Evolutionary conservation across 2,888 invertebrate species (phyloP).

Genomic region (Escarpia spicata): DNA sequence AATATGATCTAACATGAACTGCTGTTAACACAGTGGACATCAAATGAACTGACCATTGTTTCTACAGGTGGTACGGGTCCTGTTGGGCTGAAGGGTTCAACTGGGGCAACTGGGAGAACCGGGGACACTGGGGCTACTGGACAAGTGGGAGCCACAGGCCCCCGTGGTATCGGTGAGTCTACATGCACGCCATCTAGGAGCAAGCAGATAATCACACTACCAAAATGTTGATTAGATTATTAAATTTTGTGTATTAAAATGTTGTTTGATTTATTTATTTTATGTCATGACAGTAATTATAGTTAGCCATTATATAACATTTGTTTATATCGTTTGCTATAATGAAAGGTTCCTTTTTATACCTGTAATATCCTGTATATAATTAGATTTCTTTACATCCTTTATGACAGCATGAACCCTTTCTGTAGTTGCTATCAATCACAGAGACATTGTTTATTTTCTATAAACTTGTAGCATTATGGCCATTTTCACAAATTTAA

Average conservation of each 20-base stretch:
- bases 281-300: neutral
- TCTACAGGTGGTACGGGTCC: slow-evolving; percentile 14
- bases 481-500: too few species aligned
- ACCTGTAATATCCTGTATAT: neutral
- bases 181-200: neutral
- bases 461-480: too few species aligned
- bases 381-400: neutral
- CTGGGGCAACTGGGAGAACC: neutral
- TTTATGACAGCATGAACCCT: neutral
- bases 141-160: slow-evolving; percentile 18
- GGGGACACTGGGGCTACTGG: neutral
- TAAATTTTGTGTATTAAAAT: neutral
- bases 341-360: neutral
- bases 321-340: neutral
- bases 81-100: neutral
- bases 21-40: neutral
- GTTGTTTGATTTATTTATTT: neutral
- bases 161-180: neutral
- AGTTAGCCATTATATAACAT: neutral
- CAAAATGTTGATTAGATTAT: neutral
- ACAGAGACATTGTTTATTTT: too few species aligned
- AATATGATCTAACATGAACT: neutral
- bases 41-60: neutral
- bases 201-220: neutral
- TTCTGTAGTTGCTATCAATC: too few species aligned